Evolutionary conservation across 2,888 invertebrate genomes (phyloP), one percentile per base, ranked within the genome.

Genomic region (Eurytoma adleriae): DNA sequence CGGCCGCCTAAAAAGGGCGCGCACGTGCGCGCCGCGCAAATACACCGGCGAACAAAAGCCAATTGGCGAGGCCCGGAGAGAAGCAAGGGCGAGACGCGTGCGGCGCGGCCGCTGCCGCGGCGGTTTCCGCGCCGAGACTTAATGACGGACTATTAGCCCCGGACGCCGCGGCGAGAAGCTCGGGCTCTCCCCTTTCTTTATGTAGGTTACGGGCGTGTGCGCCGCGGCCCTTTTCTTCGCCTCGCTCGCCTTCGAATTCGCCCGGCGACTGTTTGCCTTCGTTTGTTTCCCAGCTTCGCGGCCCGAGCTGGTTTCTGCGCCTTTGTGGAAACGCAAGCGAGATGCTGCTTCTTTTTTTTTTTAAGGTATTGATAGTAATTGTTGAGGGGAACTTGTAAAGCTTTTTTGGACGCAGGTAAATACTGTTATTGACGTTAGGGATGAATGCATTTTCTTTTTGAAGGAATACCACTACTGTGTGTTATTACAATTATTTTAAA

Each of bases 91-190:
- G 14, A n/a, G 10, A 16, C 74, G 74, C 67, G 73, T 27, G n/a
- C n/a, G 14, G 2, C 24, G 24, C 24, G 24, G 54, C 61, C 18
- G 24, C 24, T 50, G 54, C 61, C 18, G 40, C 40, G 27, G 12
- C 16, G 27, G 66, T 67, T 74, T 66, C 66, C 62, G 64, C 75
- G 68, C 50, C 48, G 64, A 56, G 64, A 52, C 77, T 78, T 78
- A 78, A 78, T 78, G 66, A 78, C 69, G 56, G 66, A 71, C 40
- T 40, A 40, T 40, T 40, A 40, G 40, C 40, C 40, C 40, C 10
- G 40, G 10, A 10, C 7, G n/a, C n/a, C n/a, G n/a, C n/a, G n/a
- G n/a, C n/a, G 40, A 40, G 40, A 40, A 40, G 40, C 40, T 40
- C 40, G 40, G 40, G 40, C 40, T 69, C 68, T 66, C 50, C n/a